Conservation (phyloP, 37 sponge, comb jelly and placozoan genomes). For the Corticium candelabrum region DNA sequence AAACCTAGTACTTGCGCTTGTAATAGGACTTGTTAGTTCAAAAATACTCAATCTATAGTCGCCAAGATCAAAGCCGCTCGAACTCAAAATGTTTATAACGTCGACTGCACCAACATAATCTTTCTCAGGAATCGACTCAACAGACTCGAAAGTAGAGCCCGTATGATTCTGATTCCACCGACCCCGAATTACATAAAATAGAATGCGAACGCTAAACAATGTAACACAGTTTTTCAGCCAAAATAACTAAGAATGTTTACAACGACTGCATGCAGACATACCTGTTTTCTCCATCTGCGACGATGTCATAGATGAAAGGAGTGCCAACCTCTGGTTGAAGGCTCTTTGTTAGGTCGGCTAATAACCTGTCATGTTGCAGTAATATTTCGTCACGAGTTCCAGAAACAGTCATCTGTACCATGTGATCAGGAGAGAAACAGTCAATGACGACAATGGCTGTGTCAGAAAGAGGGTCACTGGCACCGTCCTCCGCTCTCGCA, state of each 20-base stretch:
- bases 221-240: too few species aligned
- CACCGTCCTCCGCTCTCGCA: slow-evolving; percentile 35
- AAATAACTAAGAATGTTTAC: too few species aligned
- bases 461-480: slow-evolving; percentile 17
- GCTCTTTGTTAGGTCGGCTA: too few species aligned
- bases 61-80: not conserved
- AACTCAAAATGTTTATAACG: not conserved
- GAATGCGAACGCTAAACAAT: not conserved
- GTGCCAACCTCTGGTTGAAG: too few species aligned
- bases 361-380: too few species aligned
- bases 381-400: too few species aligned
- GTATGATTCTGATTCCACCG: not conserved
- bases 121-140: not conserved
- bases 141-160: not conserved
- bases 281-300: too few species aligned
- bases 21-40: not conserved
- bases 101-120: not conserved
- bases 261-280: too few species aligned
- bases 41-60: not conserved
- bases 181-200: not conserved
- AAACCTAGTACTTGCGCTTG: not conserved
- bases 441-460: not conserved
- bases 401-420: not conserved
- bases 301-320: too few species aligned
- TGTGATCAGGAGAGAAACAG: not conserved